Evolutionary conservation across 2,888 invertebrate genomes (phyloP), one percentile per base, ranked within the genome.

Genomic region (Diaprepes abbreviatus): DNA sequence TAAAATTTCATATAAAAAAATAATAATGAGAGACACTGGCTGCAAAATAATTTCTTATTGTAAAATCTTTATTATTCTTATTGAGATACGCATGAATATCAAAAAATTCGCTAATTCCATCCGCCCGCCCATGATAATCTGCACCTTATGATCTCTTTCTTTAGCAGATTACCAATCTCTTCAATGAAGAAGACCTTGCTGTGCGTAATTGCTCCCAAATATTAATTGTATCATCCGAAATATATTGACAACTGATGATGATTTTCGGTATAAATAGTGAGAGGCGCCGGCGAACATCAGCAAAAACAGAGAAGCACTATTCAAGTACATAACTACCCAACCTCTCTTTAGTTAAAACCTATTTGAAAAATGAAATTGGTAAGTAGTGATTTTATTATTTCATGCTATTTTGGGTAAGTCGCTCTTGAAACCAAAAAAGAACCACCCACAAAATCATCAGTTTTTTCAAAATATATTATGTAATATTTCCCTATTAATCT

Each of bases 331-430:
- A 10, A 43, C 43, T 24, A 40, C 40, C 7, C 3, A 12, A 36
- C 12, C 10, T 17, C 1, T 43, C 14, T 28, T 14, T 14, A 14
- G 28, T 10, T 43, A n/a, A 43, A 0, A n/a, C 1, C 10, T 21
- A 6, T 45, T 24, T n/a, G 12, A 2, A 45, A 21, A 43, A 70
- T 70, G 70, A 70, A 60, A 57, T 54, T 60, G 55, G 70, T 70
- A 62, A 70, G 70, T 70, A 35, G n/a, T n/a, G n/a, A n/a, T n/a
- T n/a, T n/a, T n/a, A n/a, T n/a, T n/a, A n/a, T n/a, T n/a, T n/a
- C n/a, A n/a, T n/a, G n/a, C n/a, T n/a, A n/a, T n/a, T n/a, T n/a
- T n/a, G n/a, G n/a, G n/a, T n/a, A n/a, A n/a, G n/a, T n/a, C n/a
- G n/a, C n/a, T n/a, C n/a, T n/a, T n/a, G n/a, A n/a, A n/a, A n/a